phyloP scores from a whole-genome alignment of 2,797 vertebrate genomes.

The Mormyrus proboscirostris region DNA sequence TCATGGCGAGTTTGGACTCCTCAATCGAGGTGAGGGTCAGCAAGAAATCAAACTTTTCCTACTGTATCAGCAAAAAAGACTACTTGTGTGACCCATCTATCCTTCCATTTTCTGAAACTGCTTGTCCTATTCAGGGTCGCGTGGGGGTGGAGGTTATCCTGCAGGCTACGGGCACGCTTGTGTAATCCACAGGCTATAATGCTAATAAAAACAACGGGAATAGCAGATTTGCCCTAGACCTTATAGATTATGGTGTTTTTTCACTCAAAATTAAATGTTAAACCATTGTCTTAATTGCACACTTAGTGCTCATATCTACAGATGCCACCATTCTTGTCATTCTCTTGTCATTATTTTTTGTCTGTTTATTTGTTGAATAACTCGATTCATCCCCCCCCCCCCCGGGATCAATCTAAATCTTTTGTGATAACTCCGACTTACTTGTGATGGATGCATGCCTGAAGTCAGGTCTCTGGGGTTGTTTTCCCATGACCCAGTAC shows the following conservation, averaged over 20 bases:
- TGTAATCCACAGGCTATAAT: neutral
- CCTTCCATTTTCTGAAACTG: neutral
- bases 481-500: constrained; percentile 56
- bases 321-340: neutral
- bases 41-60: neutral
- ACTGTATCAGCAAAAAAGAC: neutral
- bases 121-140: neutral
- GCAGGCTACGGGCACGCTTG: neutral
- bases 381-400: too few relatives aligned
- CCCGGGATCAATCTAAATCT: neutral
- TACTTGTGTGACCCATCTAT: neutral
- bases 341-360: neutral
- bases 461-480: neutral
- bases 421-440: neutral
- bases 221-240: neutral
- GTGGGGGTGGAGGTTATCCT: neutral
- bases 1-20: constrained; percentile 73
- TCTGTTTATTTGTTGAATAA: neutral
- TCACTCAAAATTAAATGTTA: neutral
- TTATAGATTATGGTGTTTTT: neutral
- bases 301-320: neutral
- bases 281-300: neutral
- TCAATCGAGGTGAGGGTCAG: constrained; percentile 71
- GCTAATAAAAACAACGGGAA: neutral
- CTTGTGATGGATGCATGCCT: neutral